Evolutionary conservation across 2,797 vertebrate species (phyloP).

Genomic region (Cottoperca gobio): DNA sequence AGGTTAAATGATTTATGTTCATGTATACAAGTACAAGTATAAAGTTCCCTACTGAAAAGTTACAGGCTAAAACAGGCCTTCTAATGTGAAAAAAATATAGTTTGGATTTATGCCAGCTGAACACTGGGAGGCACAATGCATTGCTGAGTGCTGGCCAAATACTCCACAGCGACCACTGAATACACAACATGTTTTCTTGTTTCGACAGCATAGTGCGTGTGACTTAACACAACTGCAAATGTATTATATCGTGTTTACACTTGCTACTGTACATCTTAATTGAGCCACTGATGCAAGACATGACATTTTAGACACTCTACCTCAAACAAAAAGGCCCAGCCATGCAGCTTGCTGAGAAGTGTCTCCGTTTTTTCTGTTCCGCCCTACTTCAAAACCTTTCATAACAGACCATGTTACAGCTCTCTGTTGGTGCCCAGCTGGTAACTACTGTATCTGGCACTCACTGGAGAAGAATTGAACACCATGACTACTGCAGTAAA

Average conservation of each 20-base stretch:
- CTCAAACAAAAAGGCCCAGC: neutral
- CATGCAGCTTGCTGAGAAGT: neutral
- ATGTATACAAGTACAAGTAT: neutral
- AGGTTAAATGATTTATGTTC: constrained; percentile 6
- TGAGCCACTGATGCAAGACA: neutral
- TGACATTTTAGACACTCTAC: neutral
- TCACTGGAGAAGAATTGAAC: constrained; percentile 71
- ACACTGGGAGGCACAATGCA: constrained; percentile 46
- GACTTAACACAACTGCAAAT: constrained; percentile 25
- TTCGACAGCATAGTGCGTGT: neutral
- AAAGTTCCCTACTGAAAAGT: constrained; percentile 13
- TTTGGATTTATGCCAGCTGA: constrained; percentile 36
- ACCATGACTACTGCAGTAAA: constrained; percentile 84
- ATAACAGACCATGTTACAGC: neutral
- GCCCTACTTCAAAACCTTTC: neutral
- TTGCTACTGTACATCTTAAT: neutral
- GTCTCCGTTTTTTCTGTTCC: neutral
- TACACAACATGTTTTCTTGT: constrained; percentile 34
- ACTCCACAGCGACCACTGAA: constrained; percentile 68
- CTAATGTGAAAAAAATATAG: constrained; percentile 44
- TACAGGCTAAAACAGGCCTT: constrained; percentile 62
- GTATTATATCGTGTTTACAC: constrained; percentile 5
- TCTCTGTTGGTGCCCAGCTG: constrained; percentile 54
- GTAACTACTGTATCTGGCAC: constrained; percentile 63
- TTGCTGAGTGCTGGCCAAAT: constrained; percentile 63